Evolutionary conservation across 2,797 vertebrate genomes (phyloP).

Genomic region (Podargus strigoides): DNA sequence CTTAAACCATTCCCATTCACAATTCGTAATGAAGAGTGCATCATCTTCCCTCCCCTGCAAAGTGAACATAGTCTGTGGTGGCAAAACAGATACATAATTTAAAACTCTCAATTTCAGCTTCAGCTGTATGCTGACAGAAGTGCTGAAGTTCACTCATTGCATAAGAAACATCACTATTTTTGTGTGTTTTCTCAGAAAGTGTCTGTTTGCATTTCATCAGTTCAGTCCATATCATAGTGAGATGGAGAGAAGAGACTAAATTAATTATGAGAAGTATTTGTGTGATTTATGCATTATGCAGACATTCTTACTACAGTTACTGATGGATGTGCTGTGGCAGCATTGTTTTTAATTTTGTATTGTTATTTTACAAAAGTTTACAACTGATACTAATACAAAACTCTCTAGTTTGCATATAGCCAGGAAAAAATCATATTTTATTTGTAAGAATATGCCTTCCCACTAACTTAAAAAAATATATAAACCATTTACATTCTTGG

Average conservation of each 20-base stretch:
- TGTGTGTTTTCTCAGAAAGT: background rate
- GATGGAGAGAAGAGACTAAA: background rate
- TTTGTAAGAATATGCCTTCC: background rate
- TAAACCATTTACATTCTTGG: background rate
- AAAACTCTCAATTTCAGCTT: background rate
- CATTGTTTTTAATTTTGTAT: background rate
- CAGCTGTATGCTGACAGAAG: background rate
- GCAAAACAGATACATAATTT: background rate
- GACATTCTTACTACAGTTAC: background rate
- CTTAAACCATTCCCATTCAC: background rate
- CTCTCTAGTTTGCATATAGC: background rate
- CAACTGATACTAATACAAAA: background rate
- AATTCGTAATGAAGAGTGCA: background rate
- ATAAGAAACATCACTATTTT: background rate
- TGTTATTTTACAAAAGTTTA: background rate
- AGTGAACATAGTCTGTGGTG: background rate
- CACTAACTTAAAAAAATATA: background rate
- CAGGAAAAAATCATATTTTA: background rate
- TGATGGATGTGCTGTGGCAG: background rate
- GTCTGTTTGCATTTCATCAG: background rate
- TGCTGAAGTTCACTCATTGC: background rate
- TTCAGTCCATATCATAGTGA: background rate
- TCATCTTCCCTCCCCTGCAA: background rate
- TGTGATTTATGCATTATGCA: slow-evolving; percentile 16
- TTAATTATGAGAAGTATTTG: slow-evolving; percentile 16